Conservation (phyloP, 2,113 vertebrate species). For the Machaerirhynchus nigripectus region DNA sequence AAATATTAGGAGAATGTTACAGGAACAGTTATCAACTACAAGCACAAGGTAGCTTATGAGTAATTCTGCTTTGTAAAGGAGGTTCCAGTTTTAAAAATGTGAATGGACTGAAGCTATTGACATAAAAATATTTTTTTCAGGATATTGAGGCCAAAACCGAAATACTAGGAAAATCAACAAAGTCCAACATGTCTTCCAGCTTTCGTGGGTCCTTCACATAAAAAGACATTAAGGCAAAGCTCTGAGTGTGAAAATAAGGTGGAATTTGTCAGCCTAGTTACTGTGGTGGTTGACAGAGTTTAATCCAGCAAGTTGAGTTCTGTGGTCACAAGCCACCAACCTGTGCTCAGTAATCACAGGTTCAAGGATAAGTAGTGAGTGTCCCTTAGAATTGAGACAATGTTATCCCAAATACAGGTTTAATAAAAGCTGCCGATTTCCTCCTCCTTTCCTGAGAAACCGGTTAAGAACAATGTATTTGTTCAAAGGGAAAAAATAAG, state of each 20-base stretch:
- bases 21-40: neutral
- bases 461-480: neutral
- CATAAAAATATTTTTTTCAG: neutral
- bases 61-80: slow-evolving; percentile 1
- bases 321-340: slow-evolving; percentile 40
- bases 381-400: neutral
- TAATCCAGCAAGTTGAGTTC: slow-evolving; percentile 57
- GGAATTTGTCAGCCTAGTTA: slow-evolving; percentile 34
- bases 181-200: neutral
- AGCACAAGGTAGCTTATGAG: neutral
- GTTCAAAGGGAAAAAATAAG: neutral
- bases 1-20: neutral
- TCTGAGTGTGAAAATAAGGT: neutral
- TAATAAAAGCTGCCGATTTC: slow-evolving; percentile 4
- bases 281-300: slow-evolving; percentile 48
- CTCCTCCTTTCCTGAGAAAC: neutral
- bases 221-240: slow-evolving; percentile 25
- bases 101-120: neutral
- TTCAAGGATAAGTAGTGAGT: neutral
- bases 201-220: neutral
- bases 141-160: slow-evolving; percentile 3
- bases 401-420: neutral
- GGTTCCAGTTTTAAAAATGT: neutral
- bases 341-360: neutral
- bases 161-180: slow-evolving; percentile 1